A percentile compares a stretch with the other conserved stretches of the same genome.
These are phyloP conservation scores for Thymelicus sylvestris DNA, from an alignment of 2,888 invertebrate species.

Conservation along the genomic window DNA sequence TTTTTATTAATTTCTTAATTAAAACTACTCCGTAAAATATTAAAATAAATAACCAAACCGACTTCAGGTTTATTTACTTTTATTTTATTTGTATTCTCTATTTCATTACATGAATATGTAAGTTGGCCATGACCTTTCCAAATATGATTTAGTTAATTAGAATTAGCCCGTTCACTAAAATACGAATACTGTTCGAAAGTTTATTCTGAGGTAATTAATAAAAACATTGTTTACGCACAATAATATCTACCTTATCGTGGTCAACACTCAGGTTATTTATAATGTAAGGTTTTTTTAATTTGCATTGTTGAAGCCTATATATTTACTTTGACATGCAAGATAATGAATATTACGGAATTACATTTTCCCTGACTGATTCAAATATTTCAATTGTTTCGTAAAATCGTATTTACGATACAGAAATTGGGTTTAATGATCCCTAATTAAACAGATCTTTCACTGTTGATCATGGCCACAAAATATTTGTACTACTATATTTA, in stretches of 20 bases:
- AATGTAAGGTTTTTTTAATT: slow-evolving; percentile 32
- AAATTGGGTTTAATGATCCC: background rate
- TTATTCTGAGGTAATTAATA: background rate
- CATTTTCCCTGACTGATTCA: no score
- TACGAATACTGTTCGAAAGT: no score
- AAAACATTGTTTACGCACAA: slow-evolving; percentile 7
- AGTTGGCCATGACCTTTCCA: background rate
- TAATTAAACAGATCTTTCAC: slow-evolving; percentile 21
- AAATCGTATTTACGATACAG: no score
- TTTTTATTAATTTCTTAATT: no score
- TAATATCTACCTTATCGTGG: background rate
- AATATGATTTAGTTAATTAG: background rate
- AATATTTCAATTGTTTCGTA: no score
- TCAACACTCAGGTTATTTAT: slow-evolving; percentile 16
- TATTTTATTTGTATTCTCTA: background rate
- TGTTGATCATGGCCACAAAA: background rate
- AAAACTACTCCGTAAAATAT: no score
- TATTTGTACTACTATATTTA: slow-evolving; percentile 26
- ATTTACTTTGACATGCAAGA: no score
- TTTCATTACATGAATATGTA: background rate
- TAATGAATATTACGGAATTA: no score
- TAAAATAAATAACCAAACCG: background rate
- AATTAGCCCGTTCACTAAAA: no score
- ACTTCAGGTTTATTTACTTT: background rate
- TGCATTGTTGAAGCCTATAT: no score